Evolutionary conservation across 2,888 invertebrate genomes (phyloP), one percentile per base, ranked within the genome.

Genomic region (Cerceris rybyensis): DNA sequence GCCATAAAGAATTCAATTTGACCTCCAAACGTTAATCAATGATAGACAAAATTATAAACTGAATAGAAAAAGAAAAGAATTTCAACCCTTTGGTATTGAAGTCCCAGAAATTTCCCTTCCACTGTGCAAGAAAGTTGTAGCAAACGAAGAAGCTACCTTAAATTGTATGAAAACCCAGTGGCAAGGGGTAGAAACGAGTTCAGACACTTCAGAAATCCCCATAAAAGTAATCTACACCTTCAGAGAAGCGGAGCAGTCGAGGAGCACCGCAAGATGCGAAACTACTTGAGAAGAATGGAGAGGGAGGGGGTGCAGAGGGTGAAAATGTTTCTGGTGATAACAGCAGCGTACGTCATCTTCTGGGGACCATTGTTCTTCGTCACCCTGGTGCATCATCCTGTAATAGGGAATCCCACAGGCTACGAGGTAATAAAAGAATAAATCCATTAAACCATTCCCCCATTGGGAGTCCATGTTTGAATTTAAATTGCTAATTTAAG

Each of bases 311-410:
- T 97, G 64, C 95, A 96, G 85, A 94, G 96, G 73, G 97, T 97
- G 67, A 96, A 97, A 92, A 97, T 97, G 96, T 97, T 97, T 93
- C 94, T 96, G 78, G 96, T 97, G 87, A 96, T 97, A 90, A 96
- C 96, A 0, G 96, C 96, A 0, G 96, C 97, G 42, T 98, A 97
- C 92, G 95, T 97, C 57, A 93, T 97, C 67, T 98, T 97, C 93
- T 98, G 98, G 98, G 97, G 97, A 80, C 98, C 98, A 13, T 93
- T 98, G 80, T 98, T 98, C 93, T 94, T 97, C 85, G 96, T 97
- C 86, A 97, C 97, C 2, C 93, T 97, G 80, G 94, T 96, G 69
- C 96, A 96, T 90, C 96, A 96, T 90, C 96, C 96, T 5, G 93
- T 95, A 63, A 93, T 96, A 82, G 96, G 96, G 60, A 95, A 95